Percentiles rank a stretch among this genome's conserved stretches.
These are phyloP conservation scores for Amphiprion ocellaris DNA, from an alignment of 2,113 vertebrate genomes.

Conservation along the genomic window DNA sequence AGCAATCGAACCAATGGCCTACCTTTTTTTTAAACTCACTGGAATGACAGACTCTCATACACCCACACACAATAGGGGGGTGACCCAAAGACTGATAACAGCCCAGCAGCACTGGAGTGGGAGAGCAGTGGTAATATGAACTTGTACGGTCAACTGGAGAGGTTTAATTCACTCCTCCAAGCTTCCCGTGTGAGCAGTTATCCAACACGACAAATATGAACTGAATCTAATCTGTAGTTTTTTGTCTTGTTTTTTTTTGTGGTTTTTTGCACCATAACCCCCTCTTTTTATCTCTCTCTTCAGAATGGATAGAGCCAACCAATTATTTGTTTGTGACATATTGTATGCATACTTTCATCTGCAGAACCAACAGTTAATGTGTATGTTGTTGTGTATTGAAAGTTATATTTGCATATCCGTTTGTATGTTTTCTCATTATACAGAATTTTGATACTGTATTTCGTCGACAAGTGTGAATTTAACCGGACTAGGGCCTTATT, in stretches of 20 bases:
- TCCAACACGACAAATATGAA: conserved; percentile 67
- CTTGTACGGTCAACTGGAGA: conserved; percentile 67
- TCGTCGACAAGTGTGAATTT: conserved; percentile 65
- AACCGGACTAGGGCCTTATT: conserved; percentile 64
- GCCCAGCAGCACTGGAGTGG: conserved; percentile 68
- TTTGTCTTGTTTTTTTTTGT: conserved; percentile 11
- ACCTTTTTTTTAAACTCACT: conserved; percentile 72
- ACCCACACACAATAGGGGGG: conserved; percentile 51
- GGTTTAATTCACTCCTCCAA: conserved; percentile 67
- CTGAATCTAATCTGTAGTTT: conserved; percentile 53
- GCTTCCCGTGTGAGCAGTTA: conserved; percentile 66
- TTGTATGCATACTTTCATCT: conserved; percentile 70
- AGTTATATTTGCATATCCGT: conserved; percentile 72
- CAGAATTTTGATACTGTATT: conserved; percentile 76
- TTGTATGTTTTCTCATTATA: conserved; percentile 71
- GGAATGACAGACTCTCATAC: conserved; percentile 76
- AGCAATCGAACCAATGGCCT: conserved; percentile 65
- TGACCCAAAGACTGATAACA: conserved; percentile 73
- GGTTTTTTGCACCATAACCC: conserved; percentile 32
- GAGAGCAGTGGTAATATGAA: conserved; percentile 64
- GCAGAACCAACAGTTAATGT: conserved; percentile 68
- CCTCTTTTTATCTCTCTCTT: conserved; percentile 36
- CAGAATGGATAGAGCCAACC: conserved; percentile 65
- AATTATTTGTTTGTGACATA: conserved; percentile 63
- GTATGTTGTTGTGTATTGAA: conserved; percentile 70